These are phyloP conservation scores for Oceanodroma tethys DNA, from an alignment of 2,113 vertebrate genomes.

Conservation along the genomic window DNA sequence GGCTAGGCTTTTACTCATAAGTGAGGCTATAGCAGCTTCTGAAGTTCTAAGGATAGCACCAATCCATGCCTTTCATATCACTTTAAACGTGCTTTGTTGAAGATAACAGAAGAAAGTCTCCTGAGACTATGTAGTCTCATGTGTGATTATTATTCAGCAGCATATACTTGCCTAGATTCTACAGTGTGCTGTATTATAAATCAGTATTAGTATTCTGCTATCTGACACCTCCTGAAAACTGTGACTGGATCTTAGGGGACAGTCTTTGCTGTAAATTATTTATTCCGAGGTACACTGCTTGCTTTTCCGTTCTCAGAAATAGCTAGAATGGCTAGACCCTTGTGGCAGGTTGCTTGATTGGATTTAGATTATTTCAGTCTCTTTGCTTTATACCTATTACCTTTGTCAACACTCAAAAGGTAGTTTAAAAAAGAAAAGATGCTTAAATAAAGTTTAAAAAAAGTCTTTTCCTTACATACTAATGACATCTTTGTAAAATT, in stretches of 20 bases:
- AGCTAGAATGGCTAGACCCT: not conserved
- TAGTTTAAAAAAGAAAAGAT: not conserved
- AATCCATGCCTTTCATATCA: not conserved
- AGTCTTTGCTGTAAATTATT: slow-evolving; percentile 20
- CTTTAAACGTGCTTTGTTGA: not conserved
- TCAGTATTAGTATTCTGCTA: slow-evolving; percentile 22
- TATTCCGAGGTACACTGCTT: not conserved
- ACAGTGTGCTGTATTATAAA: not conserved
- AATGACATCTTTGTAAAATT: not conserved
- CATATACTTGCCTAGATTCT: not conserved
- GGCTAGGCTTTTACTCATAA: not conserved
- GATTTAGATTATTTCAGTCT: not conserved
- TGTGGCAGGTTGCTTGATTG: not conserved
- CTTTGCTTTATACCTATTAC: not conserved
- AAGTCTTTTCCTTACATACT: not conserved
- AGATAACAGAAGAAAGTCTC: slow-evolving; percentile 7
- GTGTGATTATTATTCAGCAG: slow-evolving; percentile 40
- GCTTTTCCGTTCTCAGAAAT: not conserved
- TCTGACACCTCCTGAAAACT: slow-evolving; percentile 40
- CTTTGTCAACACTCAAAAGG: not conserved
- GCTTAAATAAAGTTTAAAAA: not conserved
- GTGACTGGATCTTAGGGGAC: slow-evolving; percentile 1
- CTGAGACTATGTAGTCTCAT: not conserved
- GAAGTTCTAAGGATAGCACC: not conserved
- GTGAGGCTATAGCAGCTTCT: not conserved